Percentiles rank a stretch among this genome's conserved stretches.
phyloP scores from a whole-genome alignment of 1,140 invertebrate genomes.

The Drosophila rhopaloa region DNA sequence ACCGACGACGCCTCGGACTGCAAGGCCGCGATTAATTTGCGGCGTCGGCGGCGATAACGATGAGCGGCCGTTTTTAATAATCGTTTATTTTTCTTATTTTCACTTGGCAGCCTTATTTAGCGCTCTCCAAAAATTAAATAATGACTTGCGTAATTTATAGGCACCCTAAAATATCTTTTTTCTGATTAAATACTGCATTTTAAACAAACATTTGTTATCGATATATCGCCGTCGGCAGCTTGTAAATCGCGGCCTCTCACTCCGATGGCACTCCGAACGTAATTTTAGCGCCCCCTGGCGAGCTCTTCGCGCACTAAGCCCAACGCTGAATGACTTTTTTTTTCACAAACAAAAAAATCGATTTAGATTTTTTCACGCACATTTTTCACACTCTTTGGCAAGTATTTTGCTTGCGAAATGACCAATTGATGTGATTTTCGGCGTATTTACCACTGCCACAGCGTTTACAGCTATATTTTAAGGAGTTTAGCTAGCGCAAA shows the following conservation, averaged over 20 bases:
- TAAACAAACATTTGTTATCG: slow-evolving; percentile 11
- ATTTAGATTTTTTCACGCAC: slow-evolving; percentile 82
- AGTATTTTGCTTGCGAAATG: slow-evolving; percentile 11
- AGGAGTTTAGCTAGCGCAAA: slow-evolving; percentile 64
- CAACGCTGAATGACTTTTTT: slow-evolving; percentile 62
- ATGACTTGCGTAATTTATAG: background rate
- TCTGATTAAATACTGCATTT: slow-evolving; percentile 4
- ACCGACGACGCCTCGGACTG: slow-evolving; percentile 64
- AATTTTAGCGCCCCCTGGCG: slow-evolving; percentile 48
- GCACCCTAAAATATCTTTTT: background rate
- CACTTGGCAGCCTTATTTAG: background rate
- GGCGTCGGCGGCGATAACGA: slow-evolving; percentile 45
- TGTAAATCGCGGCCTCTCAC: slow-evolving; percentile 4
- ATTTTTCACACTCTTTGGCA: slow-evolving; percentile 65
- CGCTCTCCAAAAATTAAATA: slow-evolving; percentile 9
- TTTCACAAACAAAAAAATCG: slow-evolving; percentile 83
- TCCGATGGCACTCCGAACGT: slow-evolving; percentile 50
- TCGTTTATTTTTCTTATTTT: slow-evolving; percentile 7
- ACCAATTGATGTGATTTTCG: slow-evolving; percentile 52
- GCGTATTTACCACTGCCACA: slow-evolving; percentile 63
- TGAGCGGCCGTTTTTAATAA: slow-evolving; percentile 2
- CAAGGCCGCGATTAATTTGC: slow-evolving; percentile 48
- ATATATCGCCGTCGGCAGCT: slow-evolving; percentile 26
- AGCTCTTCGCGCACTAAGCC: slow-evolving; percentile 19
- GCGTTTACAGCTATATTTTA: slow-evolving; percentile 63